Evolutionary conservation across 2,888 invertebrate genomes (phyloP).

Genomic region (Drepana falcataria): DNA sequence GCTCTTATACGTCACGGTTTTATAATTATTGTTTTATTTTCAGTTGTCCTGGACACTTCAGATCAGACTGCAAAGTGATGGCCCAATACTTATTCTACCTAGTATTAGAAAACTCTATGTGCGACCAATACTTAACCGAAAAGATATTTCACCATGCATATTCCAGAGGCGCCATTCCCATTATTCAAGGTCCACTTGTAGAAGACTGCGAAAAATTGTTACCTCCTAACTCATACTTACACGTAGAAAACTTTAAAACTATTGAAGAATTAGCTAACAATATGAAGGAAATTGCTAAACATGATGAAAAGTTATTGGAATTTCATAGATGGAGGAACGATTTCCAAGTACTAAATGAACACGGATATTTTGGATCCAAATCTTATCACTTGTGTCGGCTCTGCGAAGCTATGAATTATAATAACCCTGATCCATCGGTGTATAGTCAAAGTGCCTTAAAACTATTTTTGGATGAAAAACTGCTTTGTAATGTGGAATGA

Average conservation of each 20-base stretch:
- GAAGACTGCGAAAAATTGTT: slow-evolving; percentile 71
- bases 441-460: slow-evolving; percentile 32
- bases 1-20: background rate
- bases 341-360: slow-evolving; percentile 80
- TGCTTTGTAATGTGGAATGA: slow-evolving; percentile 7
- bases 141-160: slow-evolving; percentile 84
- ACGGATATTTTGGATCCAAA: slow-evolving; percentile 81
- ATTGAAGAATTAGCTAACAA: slow-evolving; percentile 72
- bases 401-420: slow-evolving; percentile 84
- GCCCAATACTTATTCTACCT: slow-evolving; percentile 82
- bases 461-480: slow-evolving; percentile 31
- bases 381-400: slow-evolving; percentile 81
- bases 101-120: slow-evolving; percentile 84
- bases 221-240: slow-evolving; percentile 81
- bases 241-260: slow-evolving; percentile 75
- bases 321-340: slow-evolving; percentile 80
- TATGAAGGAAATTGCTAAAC: slow-evolving; percentile 62
- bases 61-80: slow-evolving; percentile 76
- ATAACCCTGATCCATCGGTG: slow-evolving; percentile 42
- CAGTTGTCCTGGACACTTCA: slow-evolving; percentile 82
- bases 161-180: slow-evolving; percentile 79
- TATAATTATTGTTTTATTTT: slow-evolving; percentile 26
- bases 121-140: slow-evolving; percentile 84
- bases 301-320: slow-evolving; percentile 42
- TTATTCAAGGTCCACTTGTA: slow-evolving; percentile 80